Evolutionary conservation across 2,888 invertebrate species (phyloP).

Genomic region (Caenorhabditis sp.): DNA sequence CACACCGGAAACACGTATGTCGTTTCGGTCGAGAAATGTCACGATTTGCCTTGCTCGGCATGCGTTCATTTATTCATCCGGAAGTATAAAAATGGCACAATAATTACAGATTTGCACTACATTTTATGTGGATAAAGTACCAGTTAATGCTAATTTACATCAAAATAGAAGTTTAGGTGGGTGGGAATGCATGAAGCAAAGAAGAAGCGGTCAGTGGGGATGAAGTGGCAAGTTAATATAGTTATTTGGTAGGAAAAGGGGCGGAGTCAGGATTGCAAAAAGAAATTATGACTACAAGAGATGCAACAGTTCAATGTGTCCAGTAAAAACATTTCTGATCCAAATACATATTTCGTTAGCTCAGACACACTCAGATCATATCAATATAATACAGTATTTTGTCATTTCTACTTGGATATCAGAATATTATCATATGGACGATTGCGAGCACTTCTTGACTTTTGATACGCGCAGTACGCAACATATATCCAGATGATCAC

Average conservation of each 20-base stretch:
- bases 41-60: constrained; percentile 33
- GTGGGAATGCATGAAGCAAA: constrained; percentile 40
- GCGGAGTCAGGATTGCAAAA: no score
- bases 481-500: constrained; percentile 79
- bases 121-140: constrained; percentile 27
- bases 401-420: constrained; percentile 37
- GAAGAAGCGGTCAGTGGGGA: background rate
- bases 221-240: constrained; percentile 7
- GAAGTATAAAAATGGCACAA: constrained; percentile 24
- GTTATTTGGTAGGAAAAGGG: background rate
- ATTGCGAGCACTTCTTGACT: constrained; percentile 70
- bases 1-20: constrained; percentile 45
- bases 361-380: no score
- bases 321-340: no score
- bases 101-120: constrained; percentile 23
- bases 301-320: no score
- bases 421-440: constrained; percentile 81
- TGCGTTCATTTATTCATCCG: constrained; percentile 30
- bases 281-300: no score
- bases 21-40: constrained; percentile 44
- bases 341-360: no score
- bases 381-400: background rate
- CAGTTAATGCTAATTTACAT: constrained; percentile 27
- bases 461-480: constrained; percentile 75
- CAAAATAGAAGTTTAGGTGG: constrained; percentile 1